Percentiles rank a stretch among this genome's conserved stretches.
Conservation (phyloP, 2,888 invertebrate genomes). For the Griposia aprilina region DNA sequence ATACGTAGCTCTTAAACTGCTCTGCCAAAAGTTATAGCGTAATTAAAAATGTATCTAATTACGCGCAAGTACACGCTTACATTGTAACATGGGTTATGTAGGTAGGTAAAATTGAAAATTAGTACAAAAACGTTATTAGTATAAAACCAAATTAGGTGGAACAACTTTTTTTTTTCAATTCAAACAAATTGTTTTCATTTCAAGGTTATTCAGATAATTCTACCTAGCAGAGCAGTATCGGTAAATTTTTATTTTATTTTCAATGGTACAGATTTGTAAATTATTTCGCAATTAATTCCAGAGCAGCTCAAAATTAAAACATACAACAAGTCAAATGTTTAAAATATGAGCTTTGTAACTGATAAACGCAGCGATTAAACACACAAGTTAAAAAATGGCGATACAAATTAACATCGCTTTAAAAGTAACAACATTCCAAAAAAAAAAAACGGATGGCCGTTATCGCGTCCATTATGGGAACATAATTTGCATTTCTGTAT, state of each 20-base stretch:
- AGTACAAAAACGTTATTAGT: neutral
- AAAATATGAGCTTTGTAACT: neutral
- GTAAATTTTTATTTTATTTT: neutral
- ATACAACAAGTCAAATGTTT: neutral
- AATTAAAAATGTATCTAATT: constrained; percentile 30
- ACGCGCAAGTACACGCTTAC: neutral
- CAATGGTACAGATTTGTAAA: neutral
- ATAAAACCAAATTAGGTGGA: neutral
- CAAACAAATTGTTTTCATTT: neutral
- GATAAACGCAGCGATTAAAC: constrained; percentile 18
- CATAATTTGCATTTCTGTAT: constrained; percentile 71
- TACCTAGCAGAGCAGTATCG: too few species aligned
- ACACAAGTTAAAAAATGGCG: constrained; percentile 28
- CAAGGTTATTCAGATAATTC: neutral
- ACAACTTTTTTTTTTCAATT: neutral
- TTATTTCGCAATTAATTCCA: neutral
- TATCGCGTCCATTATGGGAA: constrained; percentile 73
- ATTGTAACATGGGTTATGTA: neutral
- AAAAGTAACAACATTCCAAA: constrained; percentile 47
- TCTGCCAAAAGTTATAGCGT: constrained; percentile 1
- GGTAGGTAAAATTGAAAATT: neutral
- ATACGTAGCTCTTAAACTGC: constrained; percentile 14
- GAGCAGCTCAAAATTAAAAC: neutral
- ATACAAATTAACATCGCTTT: constrained; percentile 44
- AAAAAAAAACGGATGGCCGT: constrained; percentile 63